Base-by-base conservation (phyloP, 2,888 invertebrate species). In the Lasiommata megera region DNA sequence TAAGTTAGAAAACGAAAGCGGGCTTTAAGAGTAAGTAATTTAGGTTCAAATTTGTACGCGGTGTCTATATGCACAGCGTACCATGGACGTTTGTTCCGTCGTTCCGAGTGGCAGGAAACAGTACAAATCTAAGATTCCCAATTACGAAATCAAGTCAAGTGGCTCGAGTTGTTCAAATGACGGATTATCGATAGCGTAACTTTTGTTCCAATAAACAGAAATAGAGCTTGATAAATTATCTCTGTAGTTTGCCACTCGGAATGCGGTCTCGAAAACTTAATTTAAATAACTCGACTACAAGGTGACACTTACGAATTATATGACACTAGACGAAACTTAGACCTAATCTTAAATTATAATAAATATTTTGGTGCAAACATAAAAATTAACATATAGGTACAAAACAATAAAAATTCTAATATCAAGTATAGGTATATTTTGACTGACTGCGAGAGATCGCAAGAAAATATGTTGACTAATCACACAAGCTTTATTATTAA, bases 1-100 rank as follows among this genome's bases (percentile, higher is more conserved):
- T 89, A 90, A 82, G 77, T 87, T 88, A 88, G 84, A 88, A 88
- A 89, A 88, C 75, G 83, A 85, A 88, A 89, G 89, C 88, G 81
- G 89, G 85, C 77, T 74, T 83, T 79, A 81, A 74, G 80, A 79
- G 76, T 84, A 82, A 77, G 83, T 83, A 82, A 80, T 84, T 84
- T 81, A 87, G 83, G 84, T 83, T 88, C 81, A 77, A 87, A 82
- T 82, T 82, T 81, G 89, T 88, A 89, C 89, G 89, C 89, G 85
- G 88, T 86, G 88, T 79, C 79, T 88, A 88, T 84, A 77, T 88
- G 88, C 88, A 88, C 89, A 82, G 89, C 89, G 89, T 87, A 90
- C 88, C 76, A 85, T 90, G 90, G 90, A 90, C 90, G 89, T 88
- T 88, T 86, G 76, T 84, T 85, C 85, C 83, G 73, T 80, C 74